Base-by-base conservation (phyloP, 2,888 invertebrate species). In the Callyntrura guangdongensis region DNA sequence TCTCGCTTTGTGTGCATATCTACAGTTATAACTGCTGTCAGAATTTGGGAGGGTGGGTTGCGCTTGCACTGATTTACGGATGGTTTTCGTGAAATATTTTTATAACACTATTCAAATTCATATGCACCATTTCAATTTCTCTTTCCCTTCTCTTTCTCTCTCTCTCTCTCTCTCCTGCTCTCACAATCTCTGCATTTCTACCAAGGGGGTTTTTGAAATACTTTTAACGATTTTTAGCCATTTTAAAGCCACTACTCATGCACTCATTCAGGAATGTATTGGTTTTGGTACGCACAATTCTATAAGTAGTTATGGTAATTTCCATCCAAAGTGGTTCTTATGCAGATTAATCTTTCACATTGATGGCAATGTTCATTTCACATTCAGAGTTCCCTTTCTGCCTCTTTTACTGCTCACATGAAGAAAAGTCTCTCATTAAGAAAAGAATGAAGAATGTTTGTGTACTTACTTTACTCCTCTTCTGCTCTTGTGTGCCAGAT, bases 41-140 rank as follows among this genome's bases (percentile, higher is more conserved):
- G 81, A 81, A 67, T 86, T 20, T 69, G 81, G 86, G 86, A 84
- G 89, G 89, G 89, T 90, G 89, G 84, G 89, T 67, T 79, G 77
- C 77, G 64, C 85, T 85, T 83, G 85, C 69, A 81, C 89, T 90
- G 89, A 90, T 90, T 90, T 90, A 90, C 89, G 89, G 49, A 90
- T 56, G 27, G n/a, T n/a, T 77, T 59, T 77, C 67, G 89, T 85
- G 85, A 85, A 90, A 83, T 74, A 84, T 64, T 72, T 86, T 83
- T 89, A 90, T 90, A 90, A 90, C 79, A 61, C 27, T 56, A 69
- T 69, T 84, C 84, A 84, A 74, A 74, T 74, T 74, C 72, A 47
- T 74, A 47, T 59, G 61, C 82, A 20, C 36, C 20, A 45, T 61
- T 82, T 53, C 45, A 59, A 82, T 45, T 61, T 81, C 25, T 61